Conservation (phyloP, 2,888 invertebrate genomes). For the Mimumesa dahlbomi region DNA sequence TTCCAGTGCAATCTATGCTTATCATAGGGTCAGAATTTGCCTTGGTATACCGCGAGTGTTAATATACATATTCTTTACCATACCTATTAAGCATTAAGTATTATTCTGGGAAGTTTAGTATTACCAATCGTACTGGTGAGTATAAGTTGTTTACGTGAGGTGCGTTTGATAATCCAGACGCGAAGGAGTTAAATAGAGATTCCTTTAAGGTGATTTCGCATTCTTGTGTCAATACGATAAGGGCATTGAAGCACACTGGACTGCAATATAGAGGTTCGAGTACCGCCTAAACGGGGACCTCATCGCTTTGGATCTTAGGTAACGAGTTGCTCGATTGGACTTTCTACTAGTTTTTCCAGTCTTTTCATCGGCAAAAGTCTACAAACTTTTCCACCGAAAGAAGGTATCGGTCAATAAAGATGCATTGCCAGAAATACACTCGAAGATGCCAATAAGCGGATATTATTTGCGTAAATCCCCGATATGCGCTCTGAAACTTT, state of each 20-base stretch:
- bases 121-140: no score
- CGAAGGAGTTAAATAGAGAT: slow-evolving; percentile 13
- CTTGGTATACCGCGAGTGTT: no score
- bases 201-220: slow-evolving; percentile 33
- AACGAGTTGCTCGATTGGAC: slow-evolving; percentile 64
- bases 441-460: slow-evolving; percentile 58
- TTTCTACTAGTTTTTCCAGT: slow-evolving; percentile 53
- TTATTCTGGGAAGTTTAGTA: no score
- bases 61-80: no score
- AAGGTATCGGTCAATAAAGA: slow-evolving; percentile 62
- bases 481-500: slow-evolving; percentile 40
- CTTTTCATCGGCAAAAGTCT: slow-evolving; percentile 38
- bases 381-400: slow-evolving; percentile 38
- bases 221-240: slow-evolving; percentile 44
- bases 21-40: no score
- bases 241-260: slow-evolving; percentile 45
- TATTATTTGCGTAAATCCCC: slow-evolving; percentile 61
- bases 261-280: slow-evolving; percentile 57
- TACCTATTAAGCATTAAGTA: no score
- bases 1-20: no score
- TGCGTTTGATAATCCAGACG: no score
- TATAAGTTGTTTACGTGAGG: no score
- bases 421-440: slow-evolving; percentile 44
- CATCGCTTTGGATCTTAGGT: slow-evolving; percentile 46
- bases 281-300: slow-evolving; percentile 40